Evolutionary conservation across 2,113 vertebrate species (phyloP).

Genomic region (Ptilonorhynchus violaceus): DNA sequence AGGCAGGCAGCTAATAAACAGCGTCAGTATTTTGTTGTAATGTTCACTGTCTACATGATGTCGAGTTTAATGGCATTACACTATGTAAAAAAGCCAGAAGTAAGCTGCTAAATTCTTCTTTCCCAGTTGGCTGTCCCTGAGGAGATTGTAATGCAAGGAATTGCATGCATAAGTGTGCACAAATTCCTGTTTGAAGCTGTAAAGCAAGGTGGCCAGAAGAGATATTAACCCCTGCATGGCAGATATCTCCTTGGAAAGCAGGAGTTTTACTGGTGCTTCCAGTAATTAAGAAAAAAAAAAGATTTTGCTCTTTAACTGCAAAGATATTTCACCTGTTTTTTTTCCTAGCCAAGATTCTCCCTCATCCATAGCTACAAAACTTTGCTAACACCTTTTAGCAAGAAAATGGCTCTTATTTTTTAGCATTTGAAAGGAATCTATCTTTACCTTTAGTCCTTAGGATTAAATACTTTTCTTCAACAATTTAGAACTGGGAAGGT

Average conservation of each 20-base stretch:
- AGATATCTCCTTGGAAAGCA: neutral
- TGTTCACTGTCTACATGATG: conserved; percentile 13
- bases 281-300: neutral
- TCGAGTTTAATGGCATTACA: neutral
- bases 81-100: conserved; percentile 7
- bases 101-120: conserved; percentile 29
- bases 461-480: neutral
- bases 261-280: neutral
- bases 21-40: conserved; percentile 11
- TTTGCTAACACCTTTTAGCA: neutral
- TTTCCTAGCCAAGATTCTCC: neutral
- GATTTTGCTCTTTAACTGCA: neutral
- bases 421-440: neutral
- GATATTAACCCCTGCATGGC: neutral
- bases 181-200: neutral
- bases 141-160: neutral
- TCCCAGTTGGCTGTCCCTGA: conserved; percentile 17
- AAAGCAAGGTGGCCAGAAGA: neutral
- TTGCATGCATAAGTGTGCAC: neutral
- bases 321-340: neutral
- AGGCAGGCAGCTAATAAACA: conserved; percentile 17
- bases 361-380: rapidly evolving
- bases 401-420: neutral
- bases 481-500: neutral
- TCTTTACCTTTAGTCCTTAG: neutral